These are phyloP conservation scores for Melanotaenia parkinsoni DNA, from an alignment of 2,797 vertebrate genomes.

Conservation along the genomic window DNA sequence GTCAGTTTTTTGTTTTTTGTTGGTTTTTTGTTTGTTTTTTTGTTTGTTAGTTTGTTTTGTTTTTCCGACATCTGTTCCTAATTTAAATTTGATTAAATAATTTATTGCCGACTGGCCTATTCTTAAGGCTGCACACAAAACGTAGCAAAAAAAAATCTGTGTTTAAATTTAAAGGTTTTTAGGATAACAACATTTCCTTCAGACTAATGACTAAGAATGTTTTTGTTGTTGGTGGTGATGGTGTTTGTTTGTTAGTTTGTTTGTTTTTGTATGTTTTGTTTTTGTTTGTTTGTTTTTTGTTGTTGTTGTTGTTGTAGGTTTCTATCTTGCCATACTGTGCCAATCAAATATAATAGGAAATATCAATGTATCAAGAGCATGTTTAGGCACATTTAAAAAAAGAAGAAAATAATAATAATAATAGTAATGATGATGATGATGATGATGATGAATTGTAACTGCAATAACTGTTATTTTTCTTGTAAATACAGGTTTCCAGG, in stretches of 20 bases:
- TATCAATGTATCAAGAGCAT: too few species aligned
- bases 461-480: too few species aligned
- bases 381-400: too few species aligned
- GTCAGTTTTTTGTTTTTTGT: neutral
- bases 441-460: too few species aligned
- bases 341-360: neutral
- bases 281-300: too few species aligned
- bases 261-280: too few species aligned
- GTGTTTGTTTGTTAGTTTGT: too few species aligned
- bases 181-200: neutral
- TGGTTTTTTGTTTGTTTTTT: too few species aligned
- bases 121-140: neutral
- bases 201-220: neutral
- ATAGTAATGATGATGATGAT: too few species aligned
- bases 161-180: neutral
- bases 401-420: too few species aligned
- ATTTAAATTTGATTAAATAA: neutral
- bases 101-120: neutral
- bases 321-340: neutral
- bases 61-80: conserved; percentile 5
- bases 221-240: neutral
- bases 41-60: too few species aligned
- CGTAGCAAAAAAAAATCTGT: neutral
- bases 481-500: neutral
- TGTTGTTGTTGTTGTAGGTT: neutral